Evolutionary conservation across 2,113 vertebrate species (phyloP), one percentile per base, ranked within the genome.

Genomic region (Ptyas mucosa): DNA sequence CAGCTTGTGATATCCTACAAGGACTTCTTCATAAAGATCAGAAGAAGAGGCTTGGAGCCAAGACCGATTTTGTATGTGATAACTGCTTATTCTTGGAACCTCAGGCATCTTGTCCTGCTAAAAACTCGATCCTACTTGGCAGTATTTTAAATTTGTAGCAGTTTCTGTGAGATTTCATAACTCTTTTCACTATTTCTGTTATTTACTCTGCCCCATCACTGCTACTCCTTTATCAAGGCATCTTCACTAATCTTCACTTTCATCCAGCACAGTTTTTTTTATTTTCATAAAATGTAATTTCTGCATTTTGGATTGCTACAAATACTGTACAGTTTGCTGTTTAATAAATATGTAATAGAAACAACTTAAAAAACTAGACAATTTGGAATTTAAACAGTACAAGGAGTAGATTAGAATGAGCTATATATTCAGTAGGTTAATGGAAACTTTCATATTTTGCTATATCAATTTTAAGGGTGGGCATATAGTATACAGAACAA

Each of bases 21-120:
- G 98, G 98, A 46, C 99, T 99, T 49, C 98, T 99, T 75, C 99
- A 99, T 97, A 99, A 99, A 95, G 99, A 99, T 95, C 98, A 98
- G 96, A 98, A 97, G 94, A 97, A 98, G 94, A 97, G 99, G 34
- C 97, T 99, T 49, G 99, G 99, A 93, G 98, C 98, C 96, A 99
- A 99, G 92, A 98, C 98, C 24, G 99, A 99, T 96, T 99, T 99
- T 98, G 99, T 99, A 98, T 96, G 99, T 98, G 90, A 91, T 53
- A 23, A 2, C 90, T 8, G 3, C 2, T 90, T 89, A 39, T 43
- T 2, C 52, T 9, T 51, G 39, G 39, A 92, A 21, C 0, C 15
- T 43, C 1, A 3, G 12, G 58, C 23, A 39, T 12, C n/a, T 58
- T 85, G 88, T 39, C 43, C 52, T 54, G 6, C 54, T 85, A 34